Evolutionary conservation across 1,140 invertebrate species (phyloP).

Genomic region (Monochamus saltuarius): DNA sequence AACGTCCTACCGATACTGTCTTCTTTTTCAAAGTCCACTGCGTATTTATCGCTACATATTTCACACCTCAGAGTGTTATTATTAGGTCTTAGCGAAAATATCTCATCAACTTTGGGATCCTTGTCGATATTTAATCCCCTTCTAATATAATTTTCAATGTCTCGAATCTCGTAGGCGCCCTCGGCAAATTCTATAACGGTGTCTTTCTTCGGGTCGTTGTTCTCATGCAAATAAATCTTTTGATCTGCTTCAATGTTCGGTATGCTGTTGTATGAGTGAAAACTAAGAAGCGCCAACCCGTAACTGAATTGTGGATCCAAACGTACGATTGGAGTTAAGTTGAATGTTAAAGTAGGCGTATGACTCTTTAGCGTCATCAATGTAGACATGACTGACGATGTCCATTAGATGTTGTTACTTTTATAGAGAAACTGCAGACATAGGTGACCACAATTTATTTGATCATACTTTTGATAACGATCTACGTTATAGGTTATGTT

Average conservation of each 20-base stretch:
- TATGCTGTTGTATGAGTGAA: slow-evolving; percentile 26
- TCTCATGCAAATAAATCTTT: slow-evolving; percentile 24
- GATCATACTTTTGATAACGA: slow-evolving; percentile 19
- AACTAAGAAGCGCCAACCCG: slow-evolving; percentile 20
- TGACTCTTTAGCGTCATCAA: too few species aligned
- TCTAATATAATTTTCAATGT: slow-evolving; percentile 6
- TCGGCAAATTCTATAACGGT: slow-evolving; percentile 21
- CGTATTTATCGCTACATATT: slow-evolving; percentile 12
- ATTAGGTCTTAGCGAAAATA: slow-evolving; percentile 27
- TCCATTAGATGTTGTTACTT: too few species aligned
- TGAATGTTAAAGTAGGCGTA: too few species aligned
- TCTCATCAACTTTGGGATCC: not conserved
- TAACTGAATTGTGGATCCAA: not conserved
- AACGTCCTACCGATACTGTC: slow-evolving; percentile 10
- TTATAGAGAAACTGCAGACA: slow-evolving; percentile 22
- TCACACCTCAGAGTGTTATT: slow-evolving; percentile 35
- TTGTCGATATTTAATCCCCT: not conserved
- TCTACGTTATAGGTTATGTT: slow-evolving; percentile 30
- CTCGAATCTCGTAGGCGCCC: slow-evolving; percentile 24
- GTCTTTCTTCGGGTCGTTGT: not conserved
- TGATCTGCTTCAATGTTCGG: slow-evolving; percentile 25
- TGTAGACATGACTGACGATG: too few species aligned
- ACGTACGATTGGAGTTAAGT: not conserved
- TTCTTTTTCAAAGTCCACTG: slow-evolving; percentile 22
- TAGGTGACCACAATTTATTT: slow-evolving; percentile 29